Evolutionary conservation across 2,888 invertebrate species (phyloP).

Genomic region (Balanococcus diminutus): DNA sequence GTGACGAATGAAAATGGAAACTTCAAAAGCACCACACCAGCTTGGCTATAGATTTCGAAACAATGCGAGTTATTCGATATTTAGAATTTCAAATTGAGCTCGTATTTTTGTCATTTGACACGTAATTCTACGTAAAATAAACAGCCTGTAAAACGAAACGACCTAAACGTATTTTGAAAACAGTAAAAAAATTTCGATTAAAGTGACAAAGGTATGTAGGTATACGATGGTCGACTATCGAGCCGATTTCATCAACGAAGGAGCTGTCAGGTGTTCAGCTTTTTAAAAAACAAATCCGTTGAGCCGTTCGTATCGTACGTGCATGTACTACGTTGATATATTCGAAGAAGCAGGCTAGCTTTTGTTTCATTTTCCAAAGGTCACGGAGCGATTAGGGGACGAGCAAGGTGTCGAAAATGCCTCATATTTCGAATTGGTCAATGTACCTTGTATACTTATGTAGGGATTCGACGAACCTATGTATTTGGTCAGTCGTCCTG

Average conservation of each 20-base stretch:
- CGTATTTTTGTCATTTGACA: not conserved
- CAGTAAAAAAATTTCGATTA: not conserved
- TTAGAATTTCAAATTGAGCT: no score
- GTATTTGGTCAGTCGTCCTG: no score
- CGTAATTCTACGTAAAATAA: not conserved
- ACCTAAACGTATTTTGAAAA: not conserved
- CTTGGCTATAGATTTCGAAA: no score
- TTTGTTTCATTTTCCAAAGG: constrained; percentile 19
- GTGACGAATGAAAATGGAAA: no score
- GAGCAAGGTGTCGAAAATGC: not conserved
- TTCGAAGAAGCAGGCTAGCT: not conserved
- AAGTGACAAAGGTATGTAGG: not conserved
- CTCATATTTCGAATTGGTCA: not conserved
- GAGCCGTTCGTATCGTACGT: not conserved
- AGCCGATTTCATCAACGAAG: not conserved
- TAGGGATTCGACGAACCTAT: no score
- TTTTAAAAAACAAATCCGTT: constrained; percentile 12
- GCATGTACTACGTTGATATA: not conserved
- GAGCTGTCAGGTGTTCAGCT: constrained; percentile 15
- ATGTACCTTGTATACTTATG: no score
- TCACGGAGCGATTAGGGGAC: not conserved
- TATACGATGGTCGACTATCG: not conserved
- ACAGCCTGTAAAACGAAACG: not conserved
- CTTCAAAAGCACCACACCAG: no score
- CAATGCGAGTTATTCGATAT: no score